These are phyloP conservation scores for Alviniconcha marisindica DNA, from an alignment of 1,140 invertebrate species.

Conservation along the genomic window DNA sequence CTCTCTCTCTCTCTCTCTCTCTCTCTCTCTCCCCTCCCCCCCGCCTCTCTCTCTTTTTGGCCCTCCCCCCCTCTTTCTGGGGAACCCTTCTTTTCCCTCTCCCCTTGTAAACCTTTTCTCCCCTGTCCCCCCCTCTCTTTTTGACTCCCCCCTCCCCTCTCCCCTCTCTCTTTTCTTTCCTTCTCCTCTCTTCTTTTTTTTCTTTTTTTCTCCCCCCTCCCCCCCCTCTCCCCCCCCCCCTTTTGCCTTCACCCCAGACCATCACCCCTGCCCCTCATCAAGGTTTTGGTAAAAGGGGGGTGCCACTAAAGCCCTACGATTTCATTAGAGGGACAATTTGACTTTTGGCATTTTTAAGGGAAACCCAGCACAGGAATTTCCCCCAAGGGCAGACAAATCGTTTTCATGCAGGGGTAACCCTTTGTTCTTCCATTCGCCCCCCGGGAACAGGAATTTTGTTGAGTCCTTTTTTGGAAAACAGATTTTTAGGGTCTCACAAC, in stretches of 20 bases:
- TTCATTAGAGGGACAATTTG: conserved; percentile 29
- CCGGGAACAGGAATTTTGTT: conserved; percentile 1
- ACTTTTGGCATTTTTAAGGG: background rate
- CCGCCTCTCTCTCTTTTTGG: background rate
- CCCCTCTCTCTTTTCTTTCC: background rate
- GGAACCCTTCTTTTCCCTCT: no score
- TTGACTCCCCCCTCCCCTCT: background rate
- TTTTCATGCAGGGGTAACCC: conserved; percentile 14
- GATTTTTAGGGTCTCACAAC: background rate
- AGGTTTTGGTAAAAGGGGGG: background rate
- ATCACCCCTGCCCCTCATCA: conserved; percentile 1
- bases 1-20: conserved; percentile 2
- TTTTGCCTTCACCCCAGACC: background rate
- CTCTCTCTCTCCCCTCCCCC: conserved; percentile 2
- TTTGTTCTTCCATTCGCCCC: background rate
- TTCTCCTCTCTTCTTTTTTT: background rate
- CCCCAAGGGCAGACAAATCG: conserved; percentile 26
- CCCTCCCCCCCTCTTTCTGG: background rate
- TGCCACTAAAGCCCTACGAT: conserved; percentile 20
- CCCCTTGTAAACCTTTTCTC: background rate
- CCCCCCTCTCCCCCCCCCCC: background rate
- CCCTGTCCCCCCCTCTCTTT: background rate
- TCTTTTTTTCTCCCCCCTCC: background rate
- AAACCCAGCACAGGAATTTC: background rate
- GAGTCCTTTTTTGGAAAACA: conserved; percentile 15